Evolutionary conservation across 1,140 invertebrate species (phyloP).

Genomic region (Mactra quadrangularis): DNA sequence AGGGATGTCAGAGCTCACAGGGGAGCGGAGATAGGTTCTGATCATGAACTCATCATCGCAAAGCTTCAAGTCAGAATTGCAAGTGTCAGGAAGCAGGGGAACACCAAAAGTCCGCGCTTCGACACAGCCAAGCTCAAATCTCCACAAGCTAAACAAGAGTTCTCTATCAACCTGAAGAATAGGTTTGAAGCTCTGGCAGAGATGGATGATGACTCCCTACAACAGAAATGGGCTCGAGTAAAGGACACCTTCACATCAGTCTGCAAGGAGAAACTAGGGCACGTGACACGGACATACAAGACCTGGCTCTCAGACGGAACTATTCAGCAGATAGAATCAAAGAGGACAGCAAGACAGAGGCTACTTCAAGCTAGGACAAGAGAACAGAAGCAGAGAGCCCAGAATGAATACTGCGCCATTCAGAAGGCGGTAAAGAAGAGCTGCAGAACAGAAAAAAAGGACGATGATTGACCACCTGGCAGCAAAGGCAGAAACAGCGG

Average conservation of each 20-base stretch:
- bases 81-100: background rate
- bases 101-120: background rate
- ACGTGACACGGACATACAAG: background rate
- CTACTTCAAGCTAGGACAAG: background rate
- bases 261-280: background rate
- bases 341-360: background rate
- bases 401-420: background rate
- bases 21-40: constrained; percentile 1
- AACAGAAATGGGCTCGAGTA: background rate
- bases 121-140: background rate
- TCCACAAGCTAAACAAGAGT: background rate
- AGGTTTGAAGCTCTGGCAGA: background rate
- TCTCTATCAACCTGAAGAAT: background rate
- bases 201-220: background rate
- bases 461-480: background rate
- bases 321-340: background rate
- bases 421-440: constrained; percentile 11
- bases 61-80: constrained; percentile 11
- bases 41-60: background rate
- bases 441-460: background rate
- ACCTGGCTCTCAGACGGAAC: constrained; percentile 7
- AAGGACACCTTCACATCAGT: background rate
- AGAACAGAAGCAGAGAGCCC: background rate
- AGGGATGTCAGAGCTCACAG: constrained; percentile 17
- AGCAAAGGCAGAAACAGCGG: background rate